Evolutionary conservation across 2,113 vertebrate genomes (phyloP).

Genomic region (crab-eating macaque (Macaca fascicularis)): T2T-MFA8v1.1 NC_088376.1:162490501-162491000

Average conservation of each 20-base stretch:
- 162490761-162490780: neutral
- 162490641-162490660: too few species aligned
- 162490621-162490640: too few species aligned
- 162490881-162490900: neutral
- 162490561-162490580: too few species aligned
- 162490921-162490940: neutral
- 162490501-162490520: too few species aligned
- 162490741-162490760: conserved; percentile 51
- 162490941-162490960: conserved; percentile 21
- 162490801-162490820: conserved; percentile 9
- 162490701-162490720: neutral
- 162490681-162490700: too few species aligned
- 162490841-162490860: neutral
- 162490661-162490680: too few species aligned
- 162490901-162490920: neutral
- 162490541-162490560: too few species aligned
- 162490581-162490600: too few species aligned
- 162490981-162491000: neutral
- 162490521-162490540: too few species aligned
- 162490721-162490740: conserved; percentile 13
- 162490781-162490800: conserved; percentile 51
- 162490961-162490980: neutral
- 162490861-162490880: conserved; percentile 26
- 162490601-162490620: too few species aligned
- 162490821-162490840: conserved; percentile 23